Evolutionary conservation across 2,888 invertebrate genomes (phyloP).

Genomic region (Drosophila tanythrix): DNA sequence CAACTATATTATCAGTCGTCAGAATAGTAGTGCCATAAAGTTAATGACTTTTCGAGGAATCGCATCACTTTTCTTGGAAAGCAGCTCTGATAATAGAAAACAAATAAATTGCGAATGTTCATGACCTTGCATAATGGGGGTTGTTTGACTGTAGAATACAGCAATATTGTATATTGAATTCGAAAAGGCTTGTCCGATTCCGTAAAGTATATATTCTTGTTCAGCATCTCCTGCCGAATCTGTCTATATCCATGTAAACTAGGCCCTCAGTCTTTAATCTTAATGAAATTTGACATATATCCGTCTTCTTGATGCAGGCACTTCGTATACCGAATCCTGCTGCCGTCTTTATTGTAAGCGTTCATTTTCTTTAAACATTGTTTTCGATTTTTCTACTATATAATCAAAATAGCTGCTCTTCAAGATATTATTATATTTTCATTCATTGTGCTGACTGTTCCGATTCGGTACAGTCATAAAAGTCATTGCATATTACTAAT

Average conservation of each 20-base stretch:
- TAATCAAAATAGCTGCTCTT: not conserved
- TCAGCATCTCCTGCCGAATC: not conserved
- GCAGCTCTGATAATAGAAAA: not conserved
- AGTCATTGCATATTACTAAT: not conserved
- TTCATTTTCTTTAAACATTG: too few species aligned
- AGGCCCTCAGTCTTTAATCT: too few species aligned
- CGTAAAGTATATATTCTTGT: not conserved
- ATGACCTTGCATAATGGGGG: not conserved
- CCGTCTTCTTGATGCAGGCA: too few species aligned
- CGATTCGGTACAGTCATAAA: not conserved
- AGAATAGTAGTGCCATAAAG: not conserved
- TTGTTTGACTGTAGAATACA: not conserved
- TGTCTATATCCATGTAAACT: too few species aligned
- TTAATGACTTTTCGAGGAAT: not conserved
- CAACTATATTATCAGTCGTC: slow-evolving; percentile 11
- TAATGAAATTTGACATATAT: too few species aligned
- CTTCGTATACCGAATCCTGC: too few species aligned
- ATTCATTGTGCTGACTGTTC: not conserved
- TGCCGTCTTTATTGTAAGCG: not conserved
- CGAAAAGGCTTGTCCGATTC: not conserved
- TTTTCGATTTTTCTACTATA: not conserved
- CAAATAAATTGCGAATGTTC: not conserved
- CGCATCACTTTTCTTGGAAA: not conserved
- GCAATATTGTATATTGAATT: not conserved
- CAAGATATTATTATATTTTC: not conserved